Evolutionary conservation across 2,888 invertebrate genomes (phyloP).

Genomic region (Diloba caeruleocephala): DNA sequence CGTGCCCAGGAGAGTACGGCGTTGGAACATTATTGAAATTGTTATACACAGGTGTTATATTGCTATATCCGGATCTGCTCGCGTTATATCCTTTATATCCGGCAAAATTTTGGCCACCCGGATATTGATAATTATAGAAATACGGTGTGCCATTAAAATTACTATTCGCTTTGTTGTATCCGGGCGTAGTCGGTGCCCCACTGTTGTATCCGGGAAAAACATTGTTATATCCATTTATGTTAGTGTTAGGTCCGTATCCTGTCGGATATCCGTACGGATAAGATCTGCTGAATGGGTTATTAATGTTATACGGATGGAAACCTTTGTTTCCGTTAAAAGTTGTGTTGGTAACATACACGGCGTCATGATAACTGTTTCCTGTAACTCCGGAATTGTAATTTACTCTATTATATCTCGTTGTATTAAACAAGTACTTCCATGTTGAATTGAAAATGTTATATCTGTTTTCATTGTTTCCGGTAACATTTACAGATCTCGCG

Average conservation of each 20-base stretch:
- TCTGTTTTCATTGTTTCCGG: neutral
- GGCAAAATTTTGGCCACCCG: conserved; percentile 27
- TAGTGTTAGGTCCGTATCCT: conserved; percentile 11
- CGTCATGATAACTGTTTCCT: neutral
- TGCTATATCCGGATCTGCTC: neutral
- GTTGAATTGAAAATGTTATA: conserved; percentile 29
- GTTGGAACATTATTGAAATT: neutral
- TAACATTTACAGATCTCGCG: too few species aligned
- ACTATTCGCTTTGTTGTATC: neutral
- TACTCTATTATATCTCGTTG: neutral
- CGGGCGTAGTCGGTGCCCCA: conserved; percentile 8
- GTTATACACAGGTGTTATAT: neutral
- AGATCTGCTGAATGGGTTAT: conserved; percentile 4
- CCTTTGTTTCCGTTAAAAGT: neutral
- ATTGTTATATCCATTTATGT: neutral
- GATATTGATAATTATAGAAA: conserved; percentile 40
- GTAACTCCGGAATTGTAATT: neutral
- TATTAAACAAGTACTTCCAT: conserved; percentile 10
- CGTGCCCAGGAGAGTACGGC: neutral
- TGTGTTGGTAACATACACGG: neutral
- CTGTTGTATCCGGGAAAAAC: conserved; percentile 3
- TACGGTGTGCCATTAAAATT: neutral
- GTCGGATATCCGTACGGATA: conserved; percentile 40
- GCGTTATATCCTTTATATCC: conserved; percentile 12
- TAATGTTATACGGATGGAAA: neutral